Evolutionary conservation across 2,888 invertebrate genomes (phyloP), one percentile per base, ranked within the genome.

Genomic region (Apomyelois bistriatella): DNA sequence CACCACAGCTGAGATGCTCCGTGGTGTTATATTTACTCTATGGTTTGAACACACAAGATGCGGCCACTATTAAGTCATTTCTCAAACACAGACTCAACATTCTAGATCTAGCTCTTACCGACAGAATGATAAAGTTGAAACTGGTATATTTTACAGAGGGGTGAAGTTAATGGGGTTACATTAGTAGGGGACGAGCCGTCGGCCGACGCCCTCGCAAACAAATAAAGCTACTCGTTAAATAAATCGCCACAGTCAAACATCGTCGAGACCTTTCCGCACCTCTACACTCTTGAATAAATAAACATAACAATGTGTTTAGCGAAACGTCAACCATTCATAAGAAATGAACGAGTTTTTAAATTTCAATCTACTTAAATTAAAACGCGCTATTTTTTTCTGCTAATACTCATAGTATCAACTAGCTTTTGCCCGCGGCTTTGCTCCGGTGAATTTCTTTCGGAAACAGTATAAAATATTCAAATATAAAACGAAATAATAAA

Each of bases 181-280:
- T 83, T 81, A 83, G 79, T 62, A 64, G 68, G 72, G 74, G 76
- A 69, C 70, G 22, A 32, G 32, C 58, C 56, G 69, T 69, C 70
- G 68, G 64, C 69, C 70, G 66, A 62, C 68, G 65, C 70, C 68
- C 74, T 72, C 70, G 66, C 76, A 80, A 80, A 81, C 83, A 82
- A 82, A 82, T 82, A 82, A 82, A 80, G 78, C 76, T 73, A 76
- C 78, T 83, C 81, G 77, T 82, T 83, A 80, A 80, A 82, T 81
- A 83, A 82, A 84, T 83, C 79, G 78, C 75, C 74, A 65, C 76
- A 79, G 75, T 78, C 80, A 80, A 82, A 82, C 82, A 81, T 77
- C 70, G 72, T 63, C 68, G 68, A 67, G 76, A 76, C 76, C 80
- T 79, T 77, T 79, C 79, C 75, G 75, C 83, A 77, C 81, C 77